A percentile compares a stretch with the other conserved stretches of the same genome.
Evolutionary conservation across 2,113 vertebrate genomes (phyloP).

Genomic region (Gallinago undulata): DNA sequence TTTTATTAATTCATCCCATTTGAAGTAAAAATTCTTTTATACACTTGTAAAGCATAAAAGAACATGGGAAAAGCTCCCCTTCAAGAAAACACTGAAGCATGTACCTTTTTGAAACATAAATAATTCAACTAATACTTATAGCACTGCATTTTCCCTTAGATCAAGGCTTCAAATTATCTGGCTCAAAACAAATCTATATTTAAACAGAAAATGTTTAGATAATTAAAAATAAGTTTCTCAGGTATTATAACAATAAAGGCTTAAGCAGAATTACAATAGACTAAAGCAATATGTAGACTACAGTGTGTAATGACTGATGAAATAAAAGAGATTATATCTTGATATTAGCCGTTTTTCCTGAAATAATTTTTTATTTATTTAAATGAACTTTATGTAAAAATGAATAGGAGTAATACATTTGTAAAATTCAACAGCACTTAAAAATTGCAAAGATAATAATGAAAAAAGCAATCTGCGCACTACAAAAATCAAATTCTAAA

Average conservation of each 20-base stretch:
- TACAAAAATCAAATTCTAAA: not conserved
- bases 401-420: not conserved
- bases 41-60: not conserved
- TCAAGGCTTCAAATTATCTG: not conserved
- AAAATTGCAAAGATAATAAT: not conserved
- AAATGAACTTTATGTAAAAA: not conserved
- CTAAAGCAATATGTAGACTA: not conserved
- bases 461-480: not conserved
- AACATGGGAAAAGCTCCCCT: not conserved
- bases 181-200: not conserved
- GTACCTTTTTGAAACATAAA: not conserved
- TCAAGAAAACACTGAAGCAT: not conserved
- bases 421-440: not conserved
- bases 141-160: not conserved
- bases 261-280: not conserved
- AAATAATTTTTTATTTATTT: not conserved
- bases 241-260: not conserved
- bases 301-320: not conserved
- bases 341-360: not conserved
- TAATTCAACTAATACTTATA: not conserved
- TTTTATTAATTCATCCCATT: constrained; percentile 30
- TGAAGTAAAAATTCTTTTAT: constrained; percentile 2
- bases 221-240: not conserved
- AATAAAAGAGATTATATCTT: not conserved
- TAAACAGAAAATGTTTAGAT: not conserved